phyloP scores from a whole-genome alignment of 2,888 invertebrate species.

The Cephalotes varians region DNA sequence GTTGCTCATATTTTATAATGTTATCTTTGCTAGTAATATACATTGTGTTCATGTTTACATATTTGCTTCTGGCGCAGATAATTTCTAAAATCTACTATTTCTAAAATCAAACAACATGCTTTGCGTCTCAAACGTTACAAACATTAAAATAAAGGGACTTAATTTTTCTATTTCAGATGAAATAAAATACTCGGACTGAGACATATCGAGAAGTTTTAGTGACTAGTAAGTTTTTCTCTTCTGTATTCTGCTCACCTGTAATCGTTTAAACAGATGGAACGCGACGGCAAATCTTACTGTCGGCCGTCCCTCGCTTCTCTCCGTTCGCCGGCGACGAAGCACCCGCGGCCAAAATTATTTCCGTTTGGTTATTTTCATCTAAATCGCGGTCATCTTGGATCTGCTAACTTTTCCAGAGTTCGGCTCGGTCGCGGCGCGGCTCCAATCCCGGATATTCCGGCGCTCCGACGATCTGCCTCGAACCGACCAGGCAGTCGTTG shows the following conservation, averaged over 20 bases:
- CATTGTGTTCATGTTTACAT: not conserved
- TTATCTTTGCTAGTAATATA: not conserved
- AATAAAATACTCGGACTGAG: not conserved
- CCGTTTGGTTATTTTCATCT: slow-evolving; percentile 62
- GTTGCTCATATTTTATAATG: not conserved
- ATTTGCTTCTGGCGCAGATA: not conserved
- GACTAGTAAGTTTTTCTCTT: slow-evolving; percentile 71
- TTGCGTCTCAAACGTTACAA: not conserved
- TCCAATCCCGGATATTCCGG: slow-evolving; percentile 37
- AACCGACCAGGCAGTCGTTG: slow-evolving; percentile 31
- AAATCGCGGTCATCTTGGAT: slow-evolving; percentile 60
- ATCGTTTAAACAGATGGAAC: slow-evolving; percentile 78
- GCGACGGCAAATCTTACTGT: slow-evolving; percentile 76
- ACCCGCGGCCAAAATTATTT: slow-evolving; percentile 43
- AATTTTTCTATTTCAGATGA: not conserved
- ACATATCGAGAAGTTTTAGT: slow-evolving; percentile 79
- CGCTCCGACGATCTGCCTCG: slow-evolving; percentile 25
- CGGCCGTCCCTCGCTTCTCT: slow-evolving; percentile 63
- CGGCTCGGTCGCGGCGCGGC: slow-evolving; percentile 19
- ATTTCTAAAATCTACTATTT: slow-evolving; percentile 8
- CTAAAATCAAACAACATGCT: not conserved
- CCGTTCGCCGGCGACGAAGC: slow-evolving; percentile 40
- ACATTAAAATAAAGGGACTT: not conserved
- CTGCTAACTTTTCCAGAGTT: slow-evolving; percentile 33
- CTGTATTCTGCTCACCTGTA: slow-evolving; percentile 77